Evolutionary conservation across 2,113 vertebrate species (phyloP).

Genomic region (Pardalotus punctatus): DNA sequence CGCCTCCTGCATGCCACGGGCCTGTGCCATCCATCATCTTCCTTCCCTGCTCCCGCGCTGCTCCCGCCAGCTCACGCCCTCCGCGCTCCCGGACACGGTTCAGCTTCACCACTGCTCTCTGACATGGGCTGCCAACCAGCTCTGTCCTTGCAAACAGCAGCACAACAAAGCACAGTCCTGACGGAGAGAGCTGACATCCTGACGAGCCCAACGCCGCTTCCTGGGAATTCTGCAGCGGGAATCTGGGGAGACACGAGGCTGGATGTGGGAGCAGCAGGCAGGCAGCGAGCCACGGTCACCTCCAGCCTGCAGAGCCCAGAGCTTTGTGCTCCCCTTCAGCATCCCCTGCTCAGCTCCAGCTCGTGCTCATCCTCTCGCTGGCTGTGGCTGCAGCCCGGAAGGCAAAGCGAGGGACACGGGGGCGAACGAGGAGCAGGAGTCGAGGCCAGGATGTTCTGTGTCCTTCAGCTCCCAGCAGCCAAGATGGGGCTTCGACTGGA

Average conservation of each 20-base stretch:
- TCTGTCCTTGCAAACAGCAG: background rate
- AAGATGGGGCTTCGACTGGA: background rate
- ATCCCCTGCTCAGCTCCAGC: background rate
- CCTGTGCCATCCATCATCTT: background rate
- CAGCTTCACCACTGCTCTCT: background rate
- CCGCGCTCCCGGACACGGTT: fast-evolving
- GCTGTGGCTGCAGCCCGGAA: background rate
- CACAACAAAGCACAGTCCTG: slow-evolving; percentile 1
- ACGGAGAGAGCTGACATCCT: background rate
- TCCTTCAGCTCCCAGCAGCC: background rate
- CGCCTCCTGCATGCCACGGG: background rate
- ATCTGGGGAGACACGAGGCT: background rate
- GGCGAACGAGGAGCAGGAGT: background rate
- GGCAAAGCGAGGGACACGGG: background rate
- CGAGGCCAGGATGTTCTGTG: background rate
- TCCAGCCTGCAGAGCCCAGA: background rate
- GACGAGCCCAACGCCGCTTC: background rate
- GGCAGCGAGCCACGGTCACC: background rate
- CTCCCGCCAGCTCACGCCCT: background rate
- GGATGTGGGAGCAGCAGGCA: background rate
- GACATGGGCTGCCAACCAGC: background rate
- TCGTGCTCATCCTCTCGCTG: background rate
- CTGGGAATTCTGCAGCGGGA: fast-evolving
- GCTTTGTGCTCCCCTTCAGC: background rate
- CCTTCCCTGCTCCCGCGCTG: background rate